These are phyloP conservation scores for Sphyrna mokarran DNA, from an alignment of 2,113 vertebrate species.

Conservation along the genomic window DNA sequence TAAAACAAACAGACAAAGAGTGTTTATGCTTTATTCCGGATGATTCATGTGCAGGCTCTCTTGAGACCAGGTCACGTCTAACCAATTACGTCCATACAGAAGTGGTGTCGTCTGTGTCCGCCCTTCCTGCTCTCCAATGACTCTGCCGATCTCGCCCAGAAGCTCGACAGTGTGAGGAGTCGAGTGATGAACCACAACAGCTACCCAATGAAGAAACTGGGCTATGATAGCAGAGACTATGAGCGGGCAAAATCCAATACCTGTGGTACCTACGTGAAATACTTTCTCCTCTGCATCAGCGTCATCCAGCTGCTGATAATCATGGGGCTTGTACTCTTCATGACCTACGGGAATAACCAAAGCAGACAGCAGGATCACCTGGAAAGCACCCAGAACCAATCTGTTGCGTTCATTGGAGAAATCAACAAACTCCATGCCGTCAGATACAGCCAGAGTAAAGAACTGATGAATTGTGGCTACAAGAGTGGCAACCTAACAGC, in stretches of 20 bases:
- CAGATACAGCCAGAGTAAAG: conserved; percentile 52
- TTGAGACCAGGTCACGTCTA: neutral
- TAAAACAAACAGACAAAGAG: conserved; percentile 48
- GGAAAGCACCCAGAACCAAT: conserved; percentile 56
- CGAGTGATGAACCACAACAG: conserved; percentile 66
- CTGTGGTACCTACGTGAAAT: conserved; percentile 67
- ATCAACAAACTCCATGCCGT: conserved; percentile 46
- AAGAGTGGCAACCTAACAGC: neutral
- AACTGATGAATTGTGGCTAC: conserved; percentile 50
- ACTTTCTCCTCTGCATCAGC: conserved; percentile 82
- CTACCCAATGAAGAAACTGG: conserved; percentile 63
- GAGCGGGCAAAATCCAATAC: conserved; percentile 52
- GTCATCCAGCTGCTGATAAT: conserved; percentile 90
- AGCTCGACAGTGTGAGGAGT: neutral
- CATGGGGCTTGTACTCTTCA: conserved; percentile 84
- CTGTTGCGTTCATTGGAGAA: conserved; percentile 51
- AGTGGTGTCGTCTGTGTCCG: neutral
- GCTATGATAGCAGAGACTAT: conserved; percentile 54
- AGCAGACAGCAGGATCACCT: conserved; percentile 64
- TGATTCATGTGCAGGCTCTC: neutral
- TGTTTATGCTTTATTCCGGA: neutral
- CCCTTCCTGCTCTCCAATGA: neutral
- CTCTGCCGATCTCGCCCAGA: neutral
- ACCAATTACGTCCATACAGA: neutral
- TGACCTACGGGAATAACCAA: conserved; percentile 79